phyloP scores from a whole-genome alignment of 53 echinoderm and acorn worm species.

The Antedon mediterranea region DNA sequence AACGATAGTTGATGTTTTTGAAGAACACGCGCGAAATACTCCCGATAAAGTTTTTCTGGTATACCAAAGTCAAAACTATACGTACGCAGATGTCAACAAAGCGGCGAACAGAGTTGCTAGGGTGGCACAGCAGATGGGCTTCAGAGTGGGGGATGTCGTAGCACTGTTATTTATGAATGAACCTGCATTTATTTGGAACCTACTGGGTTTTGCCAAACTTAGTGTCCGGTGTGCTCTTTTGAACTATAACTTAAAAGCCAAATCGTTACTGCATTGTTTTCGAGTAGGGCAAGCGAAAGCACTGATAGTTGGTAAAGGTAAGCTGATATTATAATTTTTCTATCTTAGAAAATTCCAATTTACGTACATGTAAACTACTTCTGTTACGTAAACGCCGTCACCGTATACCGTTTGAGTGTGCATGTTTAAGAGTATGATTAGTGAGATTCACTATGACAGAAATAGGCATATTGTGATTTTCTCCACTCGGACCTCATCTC shows the following conservation, averaged over 20 bases:
- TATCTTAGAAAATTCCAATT: too few species aligned
- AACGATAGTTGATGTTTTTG: conserved; percentile 63
- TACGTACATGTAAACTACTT: too few species aligned
- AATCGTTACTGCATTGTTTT: conserved; percentile 69
- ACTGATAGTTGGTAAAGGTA: conserved; percentile 68
- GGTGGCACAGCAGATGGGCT: conserved; percentile 40
- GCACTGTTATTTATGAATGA: conserved; percentile 75
- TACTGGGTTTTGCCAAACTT: conserved; percentile 76
- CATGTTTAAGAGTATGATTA: too few species aligned
- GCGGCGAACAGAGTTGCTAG: conserved; percentile 59
- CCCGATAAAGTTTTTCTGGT: conserved; percentile 64
- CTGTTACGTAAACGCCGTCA: too few species aligned
- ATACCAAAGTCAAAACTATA: conserved; percentile 46
- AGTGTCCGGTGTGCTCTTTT: conserved; percentile 84
- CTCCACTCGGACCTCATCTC: too few species aligned
- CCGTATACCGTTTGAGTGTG: too few species aligned
- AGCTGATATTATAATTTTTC: too few species aligned
- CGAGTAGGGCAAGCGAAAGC: conserved; percentile 60
- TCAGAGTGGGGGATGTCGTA: conserved; percentile 65
- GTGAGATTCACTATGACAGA: too few species aligned
- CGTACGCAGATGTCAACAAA: conserved; percentile 62
- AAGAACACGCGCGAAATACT: conserved; percentile 26
- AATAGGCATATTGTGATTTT: too few species aligned
- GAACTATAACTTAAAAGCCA: conserved; percentile 69
- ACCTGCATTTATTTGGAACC: conserved; percentile 71